These are phyloP conservation scores for Geopemphigus sp. DNA, from an alignment of 1,140 invertebrate genomes.

Conservation along the genomic window DNA sequence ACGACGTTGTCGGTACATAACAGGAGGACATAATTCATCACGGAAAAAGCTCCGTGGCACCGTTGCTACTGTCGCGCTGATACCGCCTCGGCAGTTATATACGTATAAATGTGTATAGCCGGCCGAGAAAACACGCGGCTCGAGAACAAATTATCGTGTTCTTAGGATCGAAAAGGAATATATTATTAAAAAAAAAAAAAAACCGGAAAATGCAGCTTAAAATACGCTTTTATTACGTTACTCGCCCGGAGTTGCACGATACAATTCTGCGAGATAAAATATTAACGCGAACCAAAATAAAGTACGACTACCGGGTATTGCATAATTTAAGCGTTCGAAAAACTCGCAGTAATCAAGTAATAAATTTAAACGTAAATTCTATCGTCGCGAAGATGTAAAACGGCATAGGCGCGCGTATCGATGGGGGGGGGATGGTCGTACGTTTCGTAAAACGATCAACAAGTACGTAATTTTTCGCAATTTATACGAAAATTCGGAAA, in stretches of 20 bases:
- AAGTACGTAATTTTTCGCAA: too few relatives aligned
- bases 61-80: too few relatives aligned
- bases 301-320: neutral
- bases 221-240: conserved; percentile 25
- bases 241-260: neutral
- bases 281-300: conserved; percentile 26
- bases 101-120: neutral
- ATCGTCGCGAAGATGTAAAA: neutral
- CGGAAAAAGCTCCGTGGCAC: neutral
- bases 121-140: conserved; percentile 10
- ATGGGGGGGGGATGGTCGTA: too few relatives aligned
- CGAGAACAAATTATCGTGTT: conserved; percentile 32
- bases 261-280: conserved; percentile 19
- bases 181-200: conserved; percentile 20
- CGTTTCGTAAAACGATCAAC: too few relatives aligned
- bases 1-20: conserved; percentile 22
- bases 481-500: too few relatives aligned
- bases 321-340: conserved; percentile 4
- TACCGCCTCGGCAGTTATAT: neutral
- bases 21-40: conserved; percentile 40
- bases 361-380: neutral
- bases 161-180: neutral
- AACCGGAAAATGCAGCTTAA: neutral
- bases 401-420: too few relatives aligned
- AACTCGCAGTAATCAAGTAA: conserved; percentile 6